Base-by-base conservation (phyloP, 2,797 vertebrate genomes). In the Artibeus lituratus region DNA sequence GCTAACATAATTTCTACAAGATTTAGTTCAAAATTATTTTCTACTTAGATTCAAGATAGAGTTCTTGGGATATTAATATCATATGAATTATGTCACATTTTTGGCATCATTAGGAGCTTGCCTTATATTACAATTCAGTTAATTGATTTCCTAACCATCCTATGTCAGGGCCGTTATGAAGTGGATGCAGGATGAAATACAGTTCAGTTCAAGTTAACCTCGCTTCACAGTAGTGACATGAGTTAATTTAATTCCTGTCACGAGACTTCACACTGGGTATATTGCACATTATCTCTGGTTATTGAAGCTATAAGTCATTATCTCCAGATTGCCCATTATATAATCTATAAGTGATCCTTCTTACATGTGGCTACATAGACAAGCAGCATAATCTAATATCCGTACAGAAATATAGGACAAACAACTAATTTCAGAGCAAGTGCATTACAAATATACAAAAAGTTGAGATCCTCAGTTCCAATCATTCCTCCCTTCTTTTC, bases 191-290 rank as follows among this genome's bases (percentile, higher is more conserved):
- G 65, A 94, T 76, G 86, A 92, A 95, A 97, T 53, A 29, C 53
- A 94, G 92, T 95, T 97, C 94, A 84, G 83, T 76, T 70, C n/a
- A 94, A 96, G 96, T 97, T 97, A 89, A 96, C 94, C 93, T 96
- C 86, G 16, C 32, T 93, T 97, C 96, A 87, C 32, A 87, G 65
- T 49, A n/a, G 49, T 94, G 90, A 97, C 91, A 86, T 7, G 70
- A 90, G 92, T 95, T 94, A 92, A 95, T 87, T 97, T 90, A 90
- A 84, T 95, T 97, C 72, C 90, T 70, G 95, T 94, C 93, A 96
- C 84, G 83, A 88, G 81, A 86, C 84, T 96, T 96, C 86, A 96
- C 74, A 51, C 62, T 26, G 82, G 94, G 65, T 80, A 35, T 65
- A 95, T 42, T 69, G 53, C 77, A 77, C 80, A 90, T 95, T 97